Base-by-base conservation (phyloP, 2,113 vertebrate genomes). In the Hypanus sabinus region DNA sequence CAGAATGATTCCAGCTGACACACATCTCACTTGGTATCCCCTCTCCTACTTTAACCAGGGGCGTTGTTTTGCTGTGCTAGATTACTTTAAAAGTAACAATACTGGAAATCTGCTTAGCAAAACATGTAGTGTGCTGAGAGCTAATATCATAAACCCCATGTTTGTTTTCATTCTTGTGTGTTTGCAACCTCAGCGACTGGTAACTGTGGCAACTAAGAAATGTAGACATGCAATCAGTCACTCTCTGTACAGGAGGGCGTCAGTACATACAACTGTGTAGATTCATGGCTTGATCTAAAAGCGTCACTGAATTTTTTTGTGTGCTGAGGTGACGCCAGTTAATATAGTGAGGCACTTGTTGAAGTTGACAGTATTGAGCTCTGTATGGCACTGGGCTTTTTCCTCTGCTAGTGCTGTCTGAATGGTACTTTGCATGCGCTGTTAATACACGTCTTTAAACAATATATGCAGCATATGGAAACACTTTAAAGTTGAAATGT, bases 291-390 rank as follows among this genome's bases (percentile, higher is more conserved):
- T 94, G 94, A 94, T 95, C 95, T 96, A 96, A 97, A 96, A 97
- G 95, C 95, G 94, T 95, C 94, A 95, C 96, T 96, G 94, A 95
- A 95, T 96, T 95, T 96, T 46, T 80, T 94, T 77, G 94, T 95
- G 95, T 95, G 96, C 95, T 95, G 95, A 96, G 94, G 94, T 96
- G 95, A 96, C 95, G 96, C 96, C 96, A 96, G 95, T 91, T 94
- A 85, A 95, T 96, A 97, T 96, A 97, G 95, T 96, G 95, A 96
- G 95, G 94, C 96, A 94, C 95, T 96, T 97, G 96, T 97, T 96
- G 95, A 95, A 96, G 95, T 94, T 81, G 79, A 3, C 68, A 94
- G 83, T 65, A 83, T 94, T 77, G 76, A 87, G 70, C 0, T 94
- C 95, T 93, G 70, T 73, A 96, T 96, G 96, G 96, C 95, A 94